phyloP scores from a whole-genome alignment of 2,113 vertebrate genomes.

The Oreochromis niloticus region DNA sequence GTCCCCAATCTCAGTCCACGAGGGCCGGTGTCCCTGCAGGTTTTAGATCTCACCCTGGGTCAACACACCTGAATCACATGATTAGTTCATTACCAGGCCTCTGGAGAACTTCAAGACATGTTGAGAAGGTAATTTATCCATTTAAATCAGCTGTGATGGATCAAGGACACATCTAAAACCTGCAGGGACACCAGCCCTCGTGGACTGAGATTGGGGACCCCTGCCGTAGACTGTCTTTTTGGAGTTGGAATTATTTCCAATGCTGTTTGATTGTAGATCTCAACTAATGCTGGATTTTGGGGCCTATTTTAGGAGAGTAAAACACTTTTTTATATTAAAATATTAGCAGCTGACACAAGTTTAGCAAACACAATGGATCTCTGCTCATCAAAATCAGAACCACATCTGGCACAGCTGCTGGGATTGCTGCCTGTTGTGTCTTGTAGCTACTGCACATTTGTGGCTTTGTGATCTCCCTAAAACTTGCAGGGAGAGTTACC shows the following conservation, averaged over 20 bases:
- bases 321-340: neutral
- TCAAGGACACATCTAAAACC: too few species aligned
- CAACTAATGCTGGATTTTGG: neutral
- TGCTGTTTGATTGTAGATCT: neutral
- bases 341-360: neutral
- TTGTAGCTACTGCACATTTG: neutral
- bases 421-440: neutral
- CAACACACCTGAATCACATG: too few species aligned
- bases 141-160: too few species aligned
- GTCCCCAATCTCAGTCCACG: too few species aligned
- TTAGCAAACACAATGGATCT: neutral
- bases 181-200: too few species aligned
- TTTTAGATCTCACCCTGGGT: too few species aligned
- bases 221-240: neutral
- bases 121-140: too few species aligned
- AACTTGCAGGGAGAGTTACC: neutral
- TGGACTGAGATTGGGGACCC: too few species aligned
- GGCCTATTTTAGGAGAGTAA: neutral
- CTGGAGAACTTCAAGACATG: too few species aligned
- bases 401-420: neutral
- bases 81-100: too few species aligned
- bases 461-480: neutral
- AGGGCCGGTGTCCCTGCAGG: too few species aligned
- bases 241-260: neutral
- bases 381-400: neutral